These are phyloP conservation scores for Bujurquina vittata DNA, from an alignment of 2,113 vertebrate genomes.

Conservation along the genomic window DNA sequence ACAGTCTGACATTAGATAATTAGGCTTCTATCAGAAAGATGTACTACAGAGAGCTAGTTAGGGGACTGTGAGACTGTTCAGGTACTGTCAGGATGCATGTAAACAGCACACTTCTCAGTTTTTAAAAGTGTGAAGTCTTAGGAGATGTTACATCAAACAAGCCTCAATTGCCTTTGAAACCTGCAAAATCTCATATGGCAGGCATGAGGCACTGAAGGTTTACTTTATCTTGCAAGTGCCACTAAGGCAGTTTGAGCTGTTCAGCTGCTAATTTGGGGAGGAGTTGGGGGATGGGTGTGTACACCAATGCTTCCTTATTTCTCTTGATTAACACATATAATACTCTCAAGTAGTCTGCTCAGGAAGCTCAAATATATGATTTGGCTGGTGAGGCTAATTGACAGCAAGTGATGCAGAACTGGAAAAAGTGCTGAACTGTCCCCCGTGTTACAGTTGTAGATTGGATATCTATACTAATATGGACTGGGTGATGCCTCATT, in stretches of 20 bases:
- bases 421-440: neutral
- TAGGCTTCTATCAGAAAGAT: neutral
- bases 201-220: neutral
- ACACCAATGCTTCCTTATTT: neutral
- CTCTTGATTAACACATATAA: neutral
- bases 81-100: neutral
- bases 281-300: too few species aligned
- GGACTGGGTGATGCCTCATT: too few species aligned
- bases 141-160: slow-evolving; percentile 5
- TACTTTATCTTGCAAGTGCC: neutral
- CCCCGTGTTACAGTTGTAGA: neutral
- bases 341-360: too few species aligned
- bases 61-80: neutral
- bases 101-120: neutral
- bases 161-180: neutral
- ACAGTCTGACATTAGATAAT: slow-evolving; percentile 9
- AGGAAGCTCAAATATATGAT: neutral
- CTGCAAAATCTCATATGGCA: slow-evolving; percentile 8
- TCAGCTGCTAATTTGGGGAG: neutral
- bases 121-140: neutral
- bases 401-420: neutral
- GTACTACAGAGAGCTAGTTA: neutral
- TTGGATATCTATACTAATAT: neutral
- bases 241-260: neutral
- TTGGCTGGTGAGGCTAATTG: neutral